phyloP scores from a whole-genome alignment of 1,140 invertebrate species.

The Nylanderia fulva region DNA sequence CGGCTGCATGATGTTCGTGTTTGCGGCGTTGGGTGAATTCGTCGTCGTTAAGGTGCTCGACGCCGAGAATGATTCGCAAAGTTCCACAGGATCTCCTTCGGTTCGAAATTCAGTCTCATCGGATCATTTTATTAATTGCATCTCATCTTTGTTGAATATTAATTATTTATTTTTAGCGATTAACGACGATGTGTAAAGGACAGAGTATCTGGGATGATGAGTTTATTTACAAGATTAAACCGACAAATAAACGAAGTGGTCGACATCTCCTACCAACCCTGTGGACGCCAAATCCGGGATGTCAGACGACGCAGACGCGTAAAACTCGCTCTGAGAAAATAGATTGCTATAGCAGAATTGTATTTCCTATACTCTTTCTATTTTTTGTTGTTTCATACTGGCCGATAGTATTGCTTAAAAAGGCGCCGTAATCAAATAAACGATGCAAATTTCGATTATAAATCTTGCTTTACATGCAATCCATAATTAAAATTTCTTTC shows the following conservation, averaged over 20 bases:
- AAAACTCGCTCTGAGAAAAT: constrained; percentile 79
- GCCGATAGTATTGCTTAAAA: constrained; percentile 90
- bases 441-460: not conserved
- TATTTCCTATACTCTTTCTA: constrained; percentile 91
- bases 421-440: constrained; percentile 63
- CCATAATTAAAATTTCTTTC: constrained; percentile 1
- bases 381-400: constrained; percentile 91
- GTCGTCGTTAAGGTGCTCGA: constrained; percentile 93
- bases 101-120: constrained; percentile 79
- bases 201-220: constrained; percentile 88
- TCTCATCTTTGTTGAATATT: not conserved
- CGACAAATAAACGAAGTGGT: constrained; percentile 76
- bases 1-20: constrained; percentile 94
- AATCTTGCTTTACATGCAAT: not conserved
- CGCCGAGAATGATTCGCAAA: constrained; percentile 83
- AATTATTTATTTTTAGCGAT: constrained; percentile 84
- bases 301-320: constrained; percentile 68
- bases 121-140: not conserved
- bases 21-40: constrained; percentile 93
- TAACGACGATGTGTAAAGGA: constrained; percentile 88
- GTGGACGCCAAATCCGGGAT: constrained; percentile 78
- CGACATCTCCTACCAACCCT: constrained; percentile 78
- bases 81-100: constrained; percentile 86
- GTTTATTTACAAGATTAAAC: constrained; percentile 66
- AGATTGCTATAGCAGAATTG: constrained; percentile 86